Evolutionary conservation across 1,140 invertebrate genomes (phyloP), one percentile per base, ranked within the genome.

Genomic region (Ptiloglossa arizonensis): DNA sequence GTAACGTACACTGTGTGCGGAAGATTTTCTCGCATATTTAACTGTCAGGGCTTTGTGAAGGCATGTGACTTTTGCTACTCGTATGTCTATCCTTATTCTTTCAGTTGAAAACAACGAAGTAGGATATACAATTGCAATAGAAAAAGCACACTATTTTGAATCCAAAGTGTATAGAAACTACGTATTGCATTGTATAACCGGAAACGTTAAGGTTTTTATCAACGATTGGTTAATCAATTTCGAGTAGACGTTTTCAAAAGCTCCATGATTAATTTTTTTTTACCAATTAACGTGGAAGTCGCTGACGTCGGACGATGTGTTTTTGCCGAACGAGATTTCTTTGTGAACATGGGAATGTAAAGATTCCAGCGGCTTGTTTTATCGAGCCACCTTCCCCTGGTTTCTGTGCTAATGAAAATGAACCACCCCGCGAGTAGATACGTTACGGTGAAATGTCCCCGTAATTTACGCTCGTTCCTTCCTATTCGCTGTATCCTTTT

Each of bases 241-340:
- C 46, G 32, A 2, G 48, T 32, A 52, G 66, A 81, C 50, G 68
- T 79, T 60, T 41, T 38, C 52, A 38, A 19, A 64, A 46, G 27
- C 27, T 27, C 38, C 41, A 54, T 81, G 66, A 64, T 57, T 62
- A 74, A 79, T 79, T 60, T 70, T 69, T n/a, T n/a, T 70, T 74
- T 82, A 74, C 76, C 74, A 83, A 83, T 83, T 83, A 74, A 60
- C 52, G 54, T 13, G 63, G n/a, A 29, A 38, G 48, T 64, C 69
- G 44, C 64, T 57, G 24, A 41, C 41, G 22, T 24, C 44, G 41
- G 27, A 8, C 27, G 19, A 29, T 24, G 48, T 11, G 68, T 64
- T 82, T 82, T 78, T 72, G 56, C 11, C 59, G 57, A 79, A 60
- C 48, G 46, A 50, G 72, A 70, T 44, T 79, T 59, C 69, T 69